Conservation (phyloP, 2,797 vertebrate species). For the Discoglossus pictus region DNA sequence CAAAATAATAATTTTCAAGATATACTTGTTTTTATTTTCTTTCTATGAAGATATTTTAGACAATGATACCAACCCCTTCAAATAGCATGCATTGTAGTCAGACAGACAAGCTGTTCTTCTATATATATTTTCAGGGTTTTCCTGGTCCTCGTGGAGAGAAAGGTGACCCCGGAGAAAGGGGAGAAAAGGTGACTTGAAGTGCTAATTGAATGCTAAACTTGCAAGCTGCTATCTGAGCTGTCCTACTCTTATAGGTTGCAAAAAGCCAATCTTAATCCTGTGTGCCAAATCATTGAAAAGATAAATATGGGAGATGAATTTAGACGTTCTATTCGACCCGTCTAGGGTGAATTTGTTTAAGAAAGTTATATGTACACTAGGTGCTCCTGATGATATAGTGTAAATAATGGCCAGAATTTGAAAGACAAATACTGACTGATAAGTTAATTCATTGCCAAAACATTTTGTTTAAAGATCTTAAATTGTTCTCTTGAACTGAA, state of each 20-base stretch:
- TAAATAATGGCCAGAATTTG: too few relatives aligned
- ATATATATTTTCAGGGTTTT: slow-evolving; percentile 91
- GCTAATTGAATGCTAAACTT: slow-evolving; percentile 51
- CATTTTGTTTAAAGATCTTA: too few relatives aligned
- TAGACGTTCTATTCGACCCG: too few relatives aligned
- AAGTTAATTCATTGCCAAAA: too few relatives aligned
- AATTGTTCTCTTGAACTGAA: too few relatives aligned
- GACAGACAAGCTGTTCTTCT: slow-evolving; percentile 57
- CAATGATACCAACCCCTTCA: neutral
- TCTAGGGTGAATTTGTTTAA: too few relatives aligned
- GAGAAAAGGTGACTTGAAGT: slow-evolving; percentile 92
- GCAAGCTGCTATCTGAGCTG: slow-evolving; percentile 53
- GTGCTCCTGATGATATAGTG: too few relatives aligned
- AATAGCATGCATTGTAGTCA: slow-evolving; percentile 1
- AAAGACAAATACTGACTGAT: too few relatives aligned
- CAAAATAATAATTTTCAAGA: too few relatives aligned
- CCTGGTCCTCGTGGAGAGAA: slow-evolving; percentile 96
- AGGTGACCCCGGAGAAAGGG: slow-evolving; percentile 95
- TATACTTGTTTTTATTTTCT: neutral
- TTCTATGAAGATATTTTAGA: neutral
- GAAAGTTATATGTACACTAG: too few relatives aligned
- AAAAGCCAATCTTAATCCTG: slow-evolving; percentile 52
- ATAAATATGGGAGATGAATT: too few relatives aligned
- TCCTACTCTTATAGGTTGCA: slow-evolving; percentile 36
- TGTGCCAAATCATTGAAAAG: slow-evolving; percentile 63